Evolutionary conservation across 2,888 invertebrate species (phyloP).

Genomic region (Aphelenchoides bicaudatus): DNA sequence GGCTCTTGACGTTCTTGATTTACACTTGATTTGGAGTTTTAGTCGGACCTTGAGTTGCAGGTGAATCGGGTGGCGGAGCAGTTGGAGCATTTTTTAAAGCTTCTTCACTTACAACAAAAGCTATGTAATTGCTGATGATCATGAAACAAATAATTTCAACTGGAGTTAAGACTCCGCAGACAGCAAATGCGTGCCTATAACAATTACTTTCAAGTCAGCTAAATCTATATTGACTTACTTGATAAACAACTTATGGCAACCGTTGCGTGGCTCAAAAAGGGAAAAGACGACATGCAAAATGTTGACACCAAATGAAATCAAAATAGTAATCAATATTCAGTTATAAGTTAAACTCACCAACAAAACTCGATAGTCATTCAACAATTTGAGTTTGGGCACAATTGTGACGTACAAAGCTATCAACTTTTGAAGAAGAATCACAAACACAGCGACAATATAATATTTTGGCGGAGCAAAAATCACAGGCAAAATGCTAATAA

Average conservation of each 20-base stretch:
- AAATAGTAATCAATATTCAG: not conserved
- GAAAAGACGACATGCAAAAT: not conserved
- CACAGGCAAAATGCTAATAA: conserved; percentile 11
- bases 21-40: not conserved
- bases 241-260: conserved; percentile 5
- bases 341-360: conserved; percentile 8
- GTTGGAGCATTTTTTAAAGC: not conserved
- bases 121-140: conserved; percentile 8
- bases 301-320: not conserved
- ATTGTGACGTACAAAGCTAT: conserved; percentile 1
- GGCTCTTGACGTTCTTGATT: too few species aligned
- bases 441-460: conserved; percentile 2
- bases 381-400: conserved; percentile 3
- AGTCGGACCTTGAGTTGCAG: not conserved
- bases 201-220: too few species aligned
- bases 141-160: conserved; percentile 12
- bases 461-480: conserved; percentile 1
- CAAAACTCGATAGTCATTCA: not conserved
- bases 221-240: too few species aligned
- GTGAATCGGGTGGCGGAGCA: not conserved
- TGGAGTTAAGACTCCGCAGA: conserved; percentile 5
- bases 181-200: conserved; percentile 12
- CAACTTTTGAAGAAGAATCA: not conserved
- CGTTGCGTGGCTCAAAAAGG: not conserved
- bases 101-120: conserved; percentile 1